phyloP scores from a whole-genome alignment of 2,888 invertebrate species.

The Drosophila melanocephala region DNA sequence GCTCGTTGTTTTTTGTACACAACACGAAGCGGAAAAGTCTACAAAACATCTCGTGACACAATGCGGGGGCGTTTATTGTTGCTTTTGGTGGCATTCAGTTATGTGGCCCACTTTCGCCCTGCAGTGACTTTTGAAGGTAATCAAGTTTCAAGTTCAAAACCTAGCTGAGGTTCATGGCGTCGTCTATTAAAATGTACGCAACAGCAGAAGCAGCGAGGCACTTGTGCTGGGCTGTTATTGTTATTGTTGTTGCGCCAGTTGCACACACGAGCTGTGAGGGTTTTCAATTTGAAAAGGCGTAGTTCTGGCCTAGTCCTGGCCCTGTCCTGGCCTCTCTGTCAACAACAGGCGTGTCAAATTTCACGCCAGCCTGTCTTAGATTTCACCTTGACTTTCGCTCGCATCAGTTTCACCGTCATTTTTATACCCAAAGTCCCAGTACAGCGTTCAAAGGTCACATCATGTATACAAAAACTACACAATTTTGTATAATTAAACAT shows the following conservation, averaged over 20 bases:
- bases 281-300: slow-evolving; percentile 63
- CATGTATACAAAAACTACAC: slow-evolving; percentile 1
- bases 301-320: slow-evolving; percentile 54
- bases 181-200: slow-evolving; percentile 49
- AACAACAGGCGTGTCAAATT: slow-evolving; percentile 56
- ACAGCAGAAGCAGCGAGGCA: slow-evolving; percentile 14
- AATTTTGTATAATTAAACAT: slow-evolving; percentile 18
- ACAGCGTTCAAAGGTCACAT: slow-evolving; percentile 26
- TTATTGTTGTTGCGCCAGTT: slow-evolving; percentile 55
- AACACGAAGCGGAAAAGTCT: slow-evolving; percentile 48
- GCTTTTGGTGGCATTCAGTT: slow-evolving; percentile 31
- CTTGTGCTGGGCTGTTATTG: slow-evolving; percentile 29
- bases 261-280: slow-evolving; percentile 31
- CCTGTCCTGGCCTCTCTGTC: slow-evolving; percentile 73
- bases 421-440: not conserved
- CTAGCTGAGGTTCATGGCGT: slow-evolving; percentile 71
- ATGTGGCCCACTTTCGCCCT: slow-evolving; percentile 47
- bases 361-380: slow-evolving; percentile 46
- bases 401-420: slow-evolving; percentile 20
- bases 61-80: slow-evolving; percentile 52
- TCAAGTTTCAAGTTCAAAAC: slow-evolving; percentile 80
- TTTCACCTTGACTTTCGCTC: slow-evolving; percentile 66
- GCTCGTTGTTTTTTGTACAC: slow-evolving; percentile 25
- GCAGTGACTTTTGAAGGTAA: slow-evolving; percentile 77
- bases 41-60: slow-evolving; percentile 74